A percentile compares a stretch with the other conserved stretches of the same genome.
Evolutionary conservation across 1,140 invertebrate species (phyloP).

Genomic region (Drosophila navojoa): DNA sequence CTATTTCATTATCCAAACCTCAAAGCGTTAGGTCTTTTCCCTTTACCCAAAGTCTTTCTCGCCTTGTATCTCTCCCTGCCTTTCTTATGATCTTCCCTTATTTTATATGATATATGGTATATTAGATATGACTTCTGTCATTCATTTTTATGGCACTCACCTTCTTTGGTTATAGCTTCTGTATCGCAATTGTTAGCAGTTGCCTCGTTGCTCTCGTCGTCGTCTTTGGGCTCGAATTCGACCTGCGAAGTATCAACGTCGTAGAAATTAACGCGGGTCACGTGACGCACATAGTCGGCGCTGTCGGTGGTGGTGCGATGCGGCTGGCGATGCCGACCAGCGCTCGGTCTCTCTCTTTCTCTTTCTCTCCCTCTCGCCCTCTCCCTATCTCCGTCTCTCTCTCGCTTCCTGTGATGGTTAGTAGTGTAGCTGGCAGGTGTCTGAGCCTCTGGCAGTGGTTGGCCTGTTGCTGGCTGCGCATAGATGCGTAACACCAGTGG

Average conservation of each 20-base stretch:
- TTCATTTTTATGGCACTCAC: constrained; percentile 42
- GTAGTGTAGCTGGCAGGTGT: constrained; percentile 35
- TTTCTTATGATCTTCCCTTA: no score
- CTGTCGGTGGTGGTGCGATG: constrained; percentile 24
- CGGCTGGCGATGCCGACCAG: not conserved
- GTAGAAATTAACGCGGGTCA: constrained; percentile 84
- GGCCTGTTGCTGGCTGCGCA: constrained; percentile 21
- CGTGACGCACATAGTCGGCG: constrained; percentile 81
- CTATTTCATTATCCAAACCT: no score
- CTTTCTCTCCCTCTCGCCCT: no score
- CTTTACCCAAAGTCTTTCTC: no score
- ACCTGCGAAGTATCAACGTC: constrained; percentile 84
- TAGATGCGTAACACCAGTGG: constrained; percentile 48
- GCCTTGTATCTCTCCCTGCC: no score
- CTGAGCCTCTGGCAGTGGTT: constrained; percentile 30
- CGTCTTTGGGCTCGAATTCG: constrained; percentile 81
- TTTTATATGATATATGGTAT: no score
- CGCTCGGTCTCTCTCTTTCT: constrained; percentile 8
- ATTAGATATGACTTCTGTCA: no score
- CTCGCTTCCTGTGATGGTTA: constrained; percentile 31
- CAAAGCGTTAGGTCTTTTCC: no score
- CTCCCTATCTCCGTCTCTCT: not conserved
- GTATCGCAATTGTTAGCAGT: constrained; percentile 70
- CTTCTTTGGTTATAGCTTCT: constrained; percentile 84
- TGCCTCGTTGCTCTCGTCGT: constrained; percentile 72